Percentiles rank a stretch among this genome's conserved stretches.
phyloP scores from a whole-genome alignment of 2,888 invertebrate genomes.

The Caenorhabditis sp. region DNA sequence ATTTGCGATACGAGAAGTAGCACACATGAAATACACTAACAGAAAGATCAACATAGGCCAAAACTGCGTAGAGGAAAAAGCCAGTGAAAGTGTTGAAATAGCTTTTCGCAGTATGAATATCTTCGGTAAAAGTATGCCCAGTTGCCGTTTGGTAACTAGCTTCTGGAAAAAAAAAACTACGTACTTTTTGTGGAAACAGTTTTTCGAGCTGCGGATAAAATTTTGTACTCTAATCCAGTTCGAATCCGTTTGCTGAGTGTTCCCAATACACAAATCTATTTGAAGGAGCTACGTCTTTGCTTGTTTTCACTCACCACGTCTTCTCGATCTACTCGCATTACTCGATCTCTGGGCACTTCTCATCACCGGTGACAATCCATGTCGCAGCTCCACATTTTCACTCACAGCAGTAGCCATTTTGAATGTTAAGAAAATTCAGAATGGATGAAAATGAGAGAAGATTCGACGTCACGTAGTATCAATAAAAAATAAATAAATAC shows the following conservation, averaged over 20 bases:
- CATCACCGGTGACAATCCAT: not conserved
- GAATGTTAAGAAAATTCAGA: not conserved
- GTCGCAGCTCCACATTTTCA: not conserved
- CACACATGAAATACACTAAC: constrained; percentile 25
- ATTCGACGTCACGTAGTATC: too few species aligned
- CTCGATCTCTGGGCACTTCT: not conserved
- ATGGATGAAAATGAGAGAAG: too few species aligned
- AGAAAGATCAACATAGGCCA: not conserved
- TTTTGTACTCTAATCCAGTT: too few species aligned
- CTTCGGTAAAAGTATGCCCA: not conserved
- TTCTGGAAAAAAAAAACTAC: too few species aligned
- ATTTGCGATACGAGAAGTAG: constrained; percentile 28
- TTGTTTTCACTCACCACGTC: not conserved
- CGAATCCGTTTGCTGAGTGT: too few species aligned
- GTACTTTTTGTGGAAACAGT: too few species aligned
- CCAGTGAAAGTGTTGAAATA: not conserved
- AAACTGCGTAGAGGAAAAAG: not conserved
- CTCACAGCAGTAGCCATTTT: not conserved
- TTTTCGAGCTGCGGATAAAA: too few species aligned
- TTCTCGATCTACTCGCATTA: not conserved
- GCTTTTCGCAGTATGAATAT: not conserved
- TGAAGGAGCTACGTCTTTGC: not conserved
- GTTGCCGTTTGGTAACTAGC: not conserved
- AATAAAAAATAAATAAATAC: not conserved
- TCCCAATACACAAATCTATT: too few species aligned